Base-by-base conservation (phyloP, 2,888 invertebrate genomes). In the Drosophila melanosoma region DNA sequence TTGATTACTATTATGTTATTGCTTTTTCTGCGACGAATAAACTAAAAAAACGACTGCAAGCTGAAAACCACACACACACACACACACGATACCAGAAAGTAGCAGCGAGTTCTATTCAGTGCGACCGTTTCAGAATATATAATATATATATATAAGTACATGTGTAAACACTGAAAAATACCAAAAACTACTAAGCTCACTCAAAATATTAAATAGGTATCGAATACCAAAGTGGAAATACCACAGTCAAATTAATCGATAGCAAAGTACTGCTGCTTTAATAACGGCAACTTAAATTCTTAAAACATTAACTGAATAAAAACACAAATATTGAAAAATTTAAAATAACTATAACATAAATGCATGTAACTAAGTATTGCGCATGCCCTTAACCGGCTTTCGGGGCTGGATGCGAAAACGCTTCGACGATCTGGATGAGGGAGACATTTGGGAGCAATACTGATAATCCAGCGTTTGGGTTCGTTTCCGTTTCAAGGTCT, bases 381-480 rank as follows among this genome's bases (percentile, higher is more conserved):
- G 91, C 93, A 93, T 92, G 26, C 93, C 91, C 49, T 91, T 89
- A 61, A 93, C 90, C 17, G 93, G 93, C 38, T 89, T 90, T 6
- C 93, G 84, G 35, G 90, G 82, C 56, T 93, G 91, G 69, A 93
- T 93, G 36, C 93, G 91, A 26, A 92, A 77, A 49, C 93, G 91
- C 68, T 93, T 93, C 2, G 91, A 84, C 3, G 91, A 90, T 23
- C 83, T 82, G 20, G 82, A 78, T 3, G 88, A 84, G n/a, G 89
- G 87, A 17, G 91, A 85, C 33, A 60, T 11, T 17, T 61, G 68
- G 45, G 51, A 56, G 15, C 26, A 66, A 61, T 76, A 81, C n/a
- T 78, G 86, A 71, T 40, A 83, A 48, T 92, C 92, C 17, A 83
- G 63, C 1, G 91, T 91, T 57, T 90, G 83, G 0, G 91, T 90